Evolutionary conservation across 2,888 invertebrate genomes (phyloP).

Genomic region (Campoletis raptor): DNA sequence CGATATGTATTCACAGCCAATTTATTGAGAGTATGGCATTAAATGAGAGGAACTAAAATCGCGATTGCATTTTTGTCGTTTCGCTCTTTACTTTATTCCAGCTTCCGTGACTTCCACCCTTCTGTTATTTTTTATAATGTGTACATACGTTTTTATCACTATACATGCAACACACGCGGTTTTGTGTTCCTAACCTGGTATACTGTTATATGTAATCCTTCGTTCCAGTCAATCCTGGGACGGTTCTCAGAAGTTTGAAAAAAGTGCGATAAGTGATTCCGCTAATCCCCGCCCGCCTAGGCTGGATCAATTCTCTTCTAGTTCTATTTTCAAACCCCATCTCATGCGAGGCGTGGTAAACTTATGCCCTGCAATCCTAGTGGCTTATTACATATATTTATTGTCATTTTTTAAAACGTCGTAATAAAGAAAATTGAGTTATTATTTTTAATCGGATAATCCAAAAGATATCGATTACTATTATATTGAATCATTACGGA

Average conservation of each 20-base stretch:
- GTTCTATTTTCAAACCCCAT: background rate
- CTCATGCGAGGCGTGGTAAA: background rate
- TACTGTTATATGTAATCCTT: slow-evolving; percentile 10
- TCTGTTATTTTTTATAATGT: slow-evolving; percentile 21
- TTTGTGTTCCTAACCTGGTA: slow-evolving; percentile 29
- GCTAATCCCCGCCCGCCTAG: background rate
- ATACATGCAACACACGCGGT: slow-evolving; percentile 60
- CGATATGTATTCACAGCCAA: background rate
- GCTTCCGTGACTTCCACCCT: slow-evolving; percentile 13
- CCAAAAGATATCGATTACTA: no score
- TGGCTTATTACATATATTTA: background rate
- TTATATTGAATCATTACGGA: no score
- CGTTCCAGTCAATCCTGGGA: slow-evolving; percentile 15
- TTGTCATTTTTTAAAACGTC: background rate
- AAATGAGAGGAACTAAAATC: slow-evolving; percentile 31
- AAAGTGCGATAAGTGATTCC: background rate
- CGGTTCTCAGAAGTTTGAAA: slow-evolving; percentile 8
- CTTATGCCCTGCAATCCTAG: background rate
- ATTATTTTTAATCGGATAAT: no score
- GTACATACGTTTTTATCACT: slow-evolving; percentile 19
- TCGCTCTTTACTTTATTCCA: background rate
- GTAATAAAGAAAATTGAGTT: background rate
- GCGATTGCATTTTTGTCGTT: slow-evolving; percentile 21
- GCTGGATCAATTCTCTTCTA: background rate
- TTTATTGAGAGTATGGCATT: slow-evolving; percentile 12